A percentile compares a stretch with the other conserved stretches of the same genome.
Conservation (phyloP, 2,113 vertebrate genomes). For the Suricata suricatta region DNA sequence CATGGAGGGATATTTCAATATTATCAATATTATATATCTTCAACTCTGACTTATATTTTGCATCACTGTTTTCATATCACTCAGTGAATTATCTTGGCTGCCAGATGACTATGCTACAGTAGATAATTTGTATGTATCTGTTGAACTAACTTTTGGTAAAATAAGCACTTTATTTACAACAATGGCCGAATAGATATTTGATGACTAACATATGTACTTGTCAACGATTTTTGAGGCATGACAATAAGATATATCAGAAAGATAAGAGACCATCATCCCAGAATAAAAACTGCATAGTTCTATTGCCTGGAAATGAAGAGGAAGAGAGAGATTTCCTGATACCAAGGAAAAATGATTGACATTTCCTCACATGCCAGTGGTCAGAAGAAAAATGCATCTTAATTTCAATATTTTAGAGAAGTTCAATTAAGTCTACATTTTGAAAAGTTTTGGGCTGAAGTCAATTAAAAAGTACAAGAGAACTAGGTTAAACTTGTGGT, state of each 20-base stretch:
- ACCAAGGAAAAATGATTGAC: slow-evolving; percentile 15
- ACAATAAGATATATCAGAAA: slow-evolving; percentile 3
- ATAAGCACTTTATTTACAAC: not conserved
- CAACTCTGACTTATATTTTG: not conserved
- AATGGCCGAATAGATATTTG: not conserved
- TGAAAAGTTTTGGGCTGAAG: slow-evolving; percentile 41
- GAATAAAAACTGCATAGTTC: not conserved
- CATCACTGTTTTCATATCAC: not conserved
- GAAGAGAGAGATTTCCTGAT: not conserved
- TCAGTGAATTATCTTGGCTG: not conserved
- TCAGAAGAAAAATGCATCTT: slow-evolving; percentile 57
- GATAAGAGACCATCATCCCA: not conserved
- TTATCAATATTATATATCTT: not conserved
- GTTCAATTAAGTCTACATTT: slow-evolving; percentile 62
- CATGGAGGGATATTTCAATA: not conserved
- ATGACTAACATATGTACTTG: not conserved
- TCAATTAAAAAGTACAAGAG: slow-evolving; percentile 71
- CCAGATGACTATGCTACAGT: not conserved
- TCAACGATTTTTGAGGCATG: not conserved
- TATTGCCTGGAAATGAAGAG: not conserved
- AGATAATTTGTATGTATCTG: not conserved
- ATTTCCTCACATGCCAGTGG: not conserved
- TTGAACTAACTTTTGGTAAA: not conserved
- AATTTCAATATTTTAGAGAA: slow-evolving; percentile 62
- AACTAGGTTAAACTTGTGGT: slow-evolving; percentile 63